Base-by-base conservation (phyloP, 1,140 invertebrate genomes). In the Plectus sambesii region DNA sequence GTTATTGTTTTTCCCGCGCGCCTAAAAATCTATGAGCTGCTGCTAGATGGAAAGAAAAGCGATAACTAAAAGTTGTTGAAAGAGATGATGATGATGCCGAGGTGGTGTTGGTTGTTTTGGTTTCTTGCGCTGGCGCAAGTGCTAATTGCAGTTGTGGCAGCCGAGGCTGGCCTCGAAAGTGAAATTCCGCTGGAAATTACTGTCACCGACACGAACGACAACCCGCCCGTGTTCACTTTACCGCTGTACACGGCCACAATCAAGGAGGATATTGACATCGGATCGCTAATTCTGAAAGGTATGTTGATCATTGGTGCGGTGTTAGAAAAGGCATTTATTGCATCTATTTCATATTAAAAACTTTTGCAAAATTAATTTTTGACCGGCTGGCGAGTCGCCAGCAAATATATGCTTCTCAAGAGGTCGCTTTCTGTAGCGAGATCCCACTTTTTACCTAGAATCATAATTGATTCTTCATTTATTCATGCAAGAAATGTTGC, bases 121-220 rank as follows among this genome's bases (percentile, higher is more conserved):
- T n/a, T n/a, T n/a, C n/a, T n/a, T n/a, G n/a, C n/a, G n/a, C n/a
- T n/a, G n/a, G n/a, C n/a, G n/a, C n/a, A n/a, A n/a, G n/a, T n/a
- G n/a, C n/a, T n/a, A n/a, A n/a, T 56, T 64, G 37, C 20, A 66
- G 62, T 59, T 12, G 40, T 51, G 23, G 62, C 59, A 8, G 23
- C 17, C 15, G 62, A 64, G 45, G 63, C 58, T 24, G 47, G 43
- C 0, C 38, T 47, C 39, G 51, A 66, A 35, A 58, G 38, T 17
- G 40, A 17, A 4, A 63, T 57, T 9, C 61, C 48, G 12, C 27
- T 69, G 20, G 58, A 90, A 63, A 82, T 94, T 38, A 80, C 82
- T 0, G 77, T 93, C 2, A 74, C 77, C 5, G 88, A 93, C 71
- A 80, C 82, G 56, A 93, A 93, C 66, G 88, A 93, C 62, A 90